Conservation (phyloP, 1,140 invertebrate species). For the Calosoma granatense region DNA sequence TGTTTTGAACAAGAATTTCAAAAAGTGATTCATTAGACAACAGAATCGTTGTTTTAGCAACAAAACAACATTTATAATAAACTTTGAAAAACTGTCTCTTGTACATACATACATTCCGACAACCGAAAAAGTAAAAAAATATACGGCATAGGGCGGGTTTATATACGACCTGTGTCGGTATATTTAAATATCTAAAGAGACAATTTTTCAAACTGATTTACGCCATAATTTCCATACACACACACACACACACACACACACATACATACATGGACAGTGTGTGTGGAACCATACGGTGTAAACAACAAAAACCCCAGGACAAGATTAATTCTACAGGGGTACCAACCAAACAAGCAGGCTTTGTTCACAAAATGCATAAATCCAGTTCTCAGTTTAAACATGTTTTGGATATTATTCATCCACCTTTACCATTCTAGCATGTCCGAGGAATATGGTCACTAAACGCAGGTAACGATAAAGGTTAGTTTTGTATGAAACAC, state of each 20-base stretch:
- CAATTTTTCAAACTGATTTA: slow-evolving; percentile 7
- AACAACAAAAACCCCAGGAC: slow-evolving; percentile 4
- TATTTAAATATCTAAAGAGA: not conserved
- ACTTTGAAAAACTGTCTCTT: too few species aligned
- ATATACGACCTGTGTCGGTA: not conserved
- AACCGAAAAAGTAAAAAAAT: not conserved
- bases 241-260: too few species aligned
- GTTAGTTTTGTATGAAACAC: too few species aligned
- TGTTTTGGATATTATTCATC: slow-evolving; percentile 17
- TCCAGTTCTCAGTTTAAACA: slow-evolving; percentile 17
- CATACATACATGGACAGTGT: too few species aligned
- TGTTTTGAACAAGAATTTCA: too few species aligned
- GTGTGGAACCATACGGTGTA: slow-evolving; percentile 10
- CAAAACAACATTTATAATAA: not conserved
- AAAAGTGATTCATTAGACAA: too few species aligned
- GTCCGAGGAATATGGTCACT: too few species aligned
- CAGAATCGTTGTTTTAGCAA: too few species aligned
- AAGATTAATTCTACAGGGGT: slow-evolving; percentile 17
- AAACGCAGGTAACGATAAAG: too few species aligned
- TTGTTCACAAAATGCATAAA: slow-evolving; percentile 15
- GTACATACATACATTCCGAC: not conserved
- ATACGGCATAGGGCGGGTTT: not conserved
- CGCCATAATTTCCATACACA: not conserved
- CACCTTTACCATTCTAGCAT: slow-evolving; percentile 15
- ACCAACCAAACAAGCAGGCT: slow-evolving; percentile 17